phyloP scores from a whole-genome alignment of 2,888 invertebrate genomes.

The Hirudinaria manillensis region DNA sequence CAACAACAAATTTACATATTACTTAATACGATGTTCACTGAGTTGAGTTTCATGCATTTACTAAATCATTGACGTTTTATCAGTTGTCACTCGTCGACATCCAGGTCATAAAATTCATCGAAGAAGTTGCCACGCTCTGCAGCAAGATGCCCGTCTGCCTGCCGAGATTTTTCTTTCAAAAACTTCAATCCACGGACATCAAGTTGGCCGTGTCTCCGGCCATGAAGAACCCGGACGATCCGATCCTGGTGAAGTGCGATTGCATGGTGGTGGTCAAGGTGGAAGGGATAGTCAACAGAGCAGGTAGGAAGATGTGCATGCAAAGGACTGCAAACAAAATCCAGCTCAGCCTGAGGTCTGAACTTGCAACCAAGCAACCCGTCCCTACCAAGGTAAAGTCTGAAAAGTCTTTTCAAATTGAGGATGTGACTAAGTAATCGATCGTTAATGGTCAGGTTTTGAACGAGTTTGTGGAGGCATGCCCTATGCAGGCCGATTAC shows the following conservation, averaged over 20 bases:
- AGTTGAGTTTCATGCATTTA: too few relatives aligned
- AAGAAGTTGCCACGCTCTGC: slow-evolving; percentile 56
- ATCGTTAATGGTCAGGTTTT: neutral
- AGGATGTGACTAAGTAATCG: neutral
- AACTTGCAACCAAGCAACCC: slow-evolving; percentile 3
- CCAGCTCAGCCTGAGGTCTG: neutral
- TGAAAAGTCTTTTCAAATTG: too few relatives aligned
- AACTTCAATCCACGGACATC: slow-evolving; percentile 70
- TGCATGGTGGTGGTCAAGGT: slow-evolving; percentile 82
- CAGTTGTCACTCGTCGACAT: too few relatives aligned
- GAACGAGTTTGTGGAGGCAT: slow-evolving; percentile 38
- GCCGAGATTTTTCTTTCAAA: slow-evolving; percentile 77
- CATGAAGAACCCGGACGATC: slow-evolving; percentile 72
- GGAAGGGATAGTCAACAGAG: slow-evolving; percentile 76
- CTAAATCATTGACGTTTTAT: too few relatives aligned
- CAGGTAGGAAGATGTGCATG: slow-evolving; percentile 57
- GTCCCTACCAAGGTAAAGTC: neutral
- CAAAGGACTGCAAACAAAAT: slow-evolving; percentile 38
- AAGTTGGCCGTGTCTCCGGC: slow-evolving; percentile 73
- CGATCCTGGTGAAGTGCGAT: slow-evolving; percentile 73
- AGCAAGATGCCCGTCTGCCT: slow-evolving; percentile 65
- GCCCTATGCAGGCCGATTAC: slow-evolving; percentile 72
- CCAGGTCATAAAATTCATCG: slow-evolving; percentile 52
- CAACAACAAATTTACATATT: too few relatives aligned
- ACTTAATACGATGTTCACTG: too few relatives aligned